Evolutionary conservation across 2,888 invertebrate genomes (phyloP).

Genomic region (Argynnis bischoffii): DNA sequence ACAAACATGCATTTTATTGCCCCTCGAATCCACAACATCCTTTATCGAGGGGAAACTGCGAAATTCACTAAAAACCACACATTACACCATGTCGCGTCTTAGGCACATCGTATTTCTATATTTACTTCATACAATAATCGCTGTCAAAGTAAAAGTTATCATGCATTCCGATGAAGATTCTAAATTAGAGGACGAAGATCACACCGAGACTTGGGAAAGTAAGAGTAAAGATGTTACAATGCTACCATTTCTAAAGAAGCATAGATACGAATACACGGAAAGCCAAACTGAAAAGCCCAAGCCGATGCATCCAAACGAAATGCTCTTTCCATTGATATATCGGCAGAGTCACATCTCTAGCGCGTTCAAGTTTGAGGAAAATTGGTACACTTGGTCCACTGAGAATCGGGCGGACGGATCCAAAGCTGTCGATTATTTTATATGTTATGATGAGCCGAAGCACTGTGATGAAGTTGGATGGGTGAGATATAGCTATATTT

Average conservation of each 20-base stretch:
- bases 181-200: conserved; percentile 56
- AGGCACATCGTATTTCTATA: conserved; percentile 48
- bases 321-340: conserved; percentile 72
- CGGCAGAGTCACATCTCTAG: conserved; percentile 70
- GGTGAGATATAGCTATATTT: conserved; percentile 51
- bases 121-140: conserved; percentile 50
- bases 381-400: conserved; percentile 76
- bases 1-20: conserved; percentile 65
- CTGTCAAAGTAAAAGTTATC: conserved; percentile 72
- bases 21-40: conserved; percentile 48
- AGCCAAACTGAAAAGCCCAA: conserved; percentile 55
- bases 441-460: conserved; percentile 75
- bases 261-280: conserved; percentile 55
- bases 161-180: conserved; percentile 68
- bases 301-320: conserved; percentile 68
- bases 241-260: conserved; percentile 60
- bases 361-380: conserved; percentile 76
- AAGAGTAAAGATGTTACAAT: conserved; percentile 49
- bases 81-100: conserved; percentile 39
- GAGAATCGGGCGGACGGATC: conserved; percentile 70
- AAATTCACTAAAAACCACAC: not conserved
- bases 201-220: conserved; percentile 52
- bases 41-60: conserved; percentile 12
- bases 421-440: conserved; percentile 65
- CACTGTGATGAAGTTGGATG: conserved; percentile 75